These are phyloP conservation scores for Drosophila kohkoa DNA, from an alignment of 1,140 invertebrate genomes.

Conservation along the genomic window DNA sequence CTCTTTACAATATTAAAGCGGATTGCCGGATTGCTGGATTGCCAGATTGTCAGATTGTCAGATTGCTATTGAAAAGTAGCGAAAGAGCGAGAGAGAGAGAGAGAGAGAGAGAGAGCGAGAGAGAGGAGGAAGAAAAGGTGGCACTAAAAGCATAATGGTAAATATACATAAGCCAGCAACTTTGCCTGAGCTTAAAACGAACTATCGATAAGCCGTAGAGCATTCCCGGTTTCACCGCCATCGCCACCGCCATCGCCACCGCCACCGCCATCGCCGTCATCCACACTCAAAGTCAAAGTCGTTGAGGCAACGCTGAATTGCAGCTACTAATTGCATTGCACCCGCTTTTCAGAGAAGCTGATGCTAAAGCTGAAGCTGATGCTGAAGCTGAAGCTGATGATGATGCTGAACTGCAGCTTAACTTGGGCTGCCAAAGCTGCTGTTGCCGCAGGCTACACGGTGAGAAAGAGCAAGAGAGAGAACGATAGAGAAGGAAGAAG, in stretches of 20 bases:
- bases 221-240: no score
- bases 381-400: constrained; percentile 1
- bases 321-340: constrained; percentile 39
- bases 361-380: not conserved
- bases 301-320: constrained; percentile 5
- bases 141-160: not conserved
- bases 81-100: no score
- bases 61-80: constrained; percentile 2
- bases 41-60: no score
- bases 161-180: constrained; percentile 22
- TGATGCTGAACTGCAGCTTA: not conserved
- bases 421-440: not conserved
- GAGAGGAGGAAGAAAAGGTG: no score
- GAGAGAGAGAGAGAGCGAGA: no score
- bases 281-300: constrained; percentile 20
- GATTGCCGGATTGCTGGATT: constrained; percentile 11
- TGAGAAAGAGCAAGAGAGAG: not conserved
- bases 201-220: constrained; percentile 24
- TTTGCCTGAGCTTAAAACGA: constrained; percentile 8
- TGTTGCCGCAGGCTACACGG: not conserved
- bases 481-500: not conserved
- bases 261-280: no score
- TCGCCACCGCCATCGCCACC: not conserved
- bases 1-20: constrained; percentile 46
- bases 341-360: constrained; percentile 8